Conservation (phyloP, 2,797 vertebrate genomes). For the Acridotheres tristis region DNA sequence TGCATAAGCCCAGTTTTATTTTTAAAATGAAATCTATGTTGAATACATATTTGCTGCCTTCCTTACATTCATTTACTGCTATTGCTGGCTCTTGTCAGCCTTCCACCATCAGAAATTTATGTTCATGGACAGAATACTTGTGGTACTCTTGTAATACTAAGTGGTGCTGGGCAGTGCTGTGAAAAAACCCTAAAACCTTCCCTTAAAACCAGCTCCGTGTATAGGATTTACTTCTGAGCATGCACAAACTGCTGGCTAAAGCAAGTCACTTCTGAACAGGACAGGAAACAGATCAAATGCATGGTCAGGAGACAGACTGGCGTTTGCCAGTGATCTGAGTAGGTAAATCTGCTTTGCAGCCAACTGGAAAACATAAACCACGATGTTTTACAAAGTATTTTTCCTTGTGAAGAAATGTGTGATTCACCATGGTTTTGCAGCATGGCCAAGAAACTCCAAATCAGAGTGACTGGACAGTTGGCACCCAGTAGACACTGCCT, state of each 20-base stretch:
- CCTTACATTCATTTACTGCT: background rate
- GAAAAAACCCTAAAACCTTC: background rate
- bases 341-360: background rate
- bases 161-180: background rate
- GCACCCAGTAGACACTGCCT: background rate
- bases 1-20: background rate
- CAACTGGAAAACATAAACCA: background rate
- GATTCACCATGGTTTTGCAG: background rate
- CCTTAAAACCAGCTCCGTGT: background rate
- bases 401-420: rapidly evolving
- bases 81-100: background rate
- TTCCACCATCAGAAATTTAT: conserved; percentile 51
- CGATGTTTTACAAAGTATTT: background rate
- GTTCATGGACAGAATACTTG: background rate
- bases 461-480: background rate
- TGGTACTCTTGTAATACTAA: background rate
- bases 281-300: background rate
- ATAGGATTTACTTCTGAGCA: background rate
- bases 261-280: background rate
- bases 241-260: background rate
- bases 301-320: background rate
- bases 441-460: background rate
- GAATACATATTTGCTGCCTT: background rate
- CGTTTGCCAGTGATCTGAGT: background rate
- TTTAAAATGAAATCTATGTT: background rate